Conservation (phyloP, 1,140 invertebrate genomes). For the Lamellibrachia luymesi region DNA sequence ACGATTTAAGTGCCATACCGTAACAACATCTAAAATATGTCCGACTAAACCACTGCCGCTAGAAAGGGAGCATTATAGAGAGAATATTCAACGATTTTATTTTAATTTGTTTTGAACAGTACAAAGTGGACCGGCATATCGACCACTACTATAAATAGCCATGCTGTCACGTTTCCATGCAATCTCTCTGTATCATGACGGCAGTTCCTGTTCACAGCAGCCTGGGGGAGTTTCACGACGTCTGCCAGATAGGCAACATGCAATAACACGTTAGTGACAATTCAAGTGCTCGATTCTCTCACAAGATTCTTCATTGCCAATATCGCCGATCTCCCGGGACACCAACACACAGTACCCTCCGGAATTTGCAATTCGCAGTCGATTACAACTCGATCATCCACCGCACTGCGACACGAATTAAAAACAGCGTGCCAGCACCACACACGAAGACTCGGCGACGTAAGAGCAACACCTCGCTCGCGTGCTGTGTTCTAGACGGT, state of each 20-base stretch:
- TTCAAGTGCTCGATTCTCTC: background rate
- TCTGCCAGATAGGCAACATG: background rate
- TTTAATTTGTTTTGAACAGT: too few species aligned
- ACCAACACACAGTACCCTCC: background rate
- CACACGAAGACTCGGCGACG: background rate
- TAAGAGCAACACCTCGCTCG: background rate
- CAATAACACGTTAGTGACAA: background rate
- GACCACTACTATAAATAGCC: background rate
- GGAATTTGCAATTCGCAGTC: background rate
- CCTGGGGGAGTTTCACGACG: background rate
- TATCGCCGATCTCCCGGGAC: background rate
- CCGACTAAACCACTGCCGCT: too few species aligned
- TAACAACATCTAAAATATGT: too few species aligned
- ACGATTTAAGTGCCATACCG: too few species aligned
- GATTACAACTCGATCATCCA: background rate
- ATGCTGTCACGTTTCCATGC: background rate
- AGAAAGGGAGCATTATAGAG: too few species aligned
- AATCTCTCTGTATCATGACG: background rate
- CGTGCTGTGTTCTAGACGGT: background rate
- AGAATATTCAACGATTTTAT: too few species aligned
- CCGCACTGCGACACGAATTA: background rate
- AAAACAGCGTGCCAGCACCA: background rate
- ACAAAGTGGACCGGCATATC: background rate
- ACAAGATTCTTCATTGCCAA: background rate
- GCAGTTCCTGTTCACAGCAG: background rate